Evolutionary conservation across 2,888 invertebrate genomes (phyloP).

Genomic region (Coecobrya sp.): DNA sequence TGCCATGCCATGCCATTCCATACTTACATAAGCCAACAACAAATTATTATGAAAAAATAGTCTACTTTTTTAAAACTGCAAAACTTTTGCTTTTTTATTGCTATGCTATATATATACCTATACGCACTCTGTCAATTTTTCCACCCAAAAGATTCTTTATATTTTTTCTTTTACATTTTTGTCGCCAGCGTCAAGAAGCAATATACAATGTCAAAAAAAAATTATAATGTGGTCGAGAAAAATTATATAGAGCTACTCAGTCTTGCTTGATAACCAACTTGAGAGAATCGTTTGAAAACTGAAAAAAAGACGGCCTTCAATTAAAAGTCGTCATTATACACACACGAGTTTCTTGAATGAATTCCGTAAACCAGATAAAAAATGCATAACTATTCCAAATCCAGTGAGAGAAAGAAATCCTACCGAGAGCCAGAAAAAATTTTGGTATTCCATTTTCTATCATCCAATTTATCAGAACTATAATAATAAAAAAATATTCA

Average conservation of each 20-base stretch:
- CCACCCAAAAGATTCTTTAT: background rate
- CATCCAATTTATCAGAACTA: slow-evolving; percentile 50
- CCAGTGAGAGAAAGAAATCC: too few species aligned
- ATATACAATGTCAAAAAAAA: too few species aligned
- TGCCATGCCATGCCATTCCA: slow-evolving; percentile 56
- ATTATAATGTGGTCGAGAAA: background rate
- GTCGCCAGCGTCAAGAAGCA: slow-evolving; percentile 16
- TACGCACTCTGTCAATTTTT: slow-evolving; percentile 10
- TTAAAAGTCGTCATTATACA: background rate
- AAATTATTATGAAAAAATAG: background rate
- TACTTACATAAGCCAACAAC: slow-evolving; percentile 36
- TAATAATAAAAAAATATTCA: slow-evolving; percentile 46
- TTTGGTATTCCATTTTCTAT: slow-evolving; percentile 80
- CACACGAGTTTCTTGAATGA: slow-evolving; percentile 50
- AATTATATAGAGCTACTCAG: background rate
- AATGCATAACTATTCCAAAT: background rate
- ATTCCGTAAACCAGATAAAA: slow-evolving; percentile 13
- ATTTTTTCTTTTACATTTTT: background rate
- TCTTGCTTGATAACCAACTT: background rate
- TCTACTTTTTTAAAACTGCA: slow-evolving; percentile 16
- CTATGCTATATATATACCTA: background rate
- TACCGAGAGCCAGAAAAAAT: slow-evolving; percentile 46
- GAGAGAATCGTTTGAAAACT: slow-evolving; percentile 15
- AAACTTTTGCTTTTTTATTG: background rate
- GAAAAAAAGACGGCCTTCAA: background rate